Evolutionary conservation across 2,888 invertebrate species (phyloP).

Genomic region (Tipula lateralis): DNA sequence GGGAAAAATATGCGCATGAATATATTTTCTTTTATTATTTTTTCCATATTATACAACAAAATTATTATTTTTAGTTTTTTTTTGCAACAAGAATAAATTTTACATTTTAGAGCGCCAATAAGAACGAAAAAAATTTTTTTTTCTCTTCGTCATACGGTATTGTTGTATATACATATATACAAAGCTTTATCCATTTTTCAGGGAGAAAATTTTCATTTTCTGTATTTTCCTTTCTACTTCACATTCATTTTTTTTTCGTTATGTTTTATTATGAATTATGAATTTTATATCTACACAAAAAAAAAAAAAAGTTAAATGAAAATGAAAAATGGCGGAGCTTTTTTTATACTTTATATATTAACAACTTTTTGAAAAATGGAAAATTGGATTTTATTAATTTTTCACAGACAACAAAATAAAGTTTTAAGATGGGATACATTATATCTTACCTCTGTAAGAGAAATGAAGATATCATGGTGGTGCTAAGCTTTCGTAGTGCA

Average conservation of each 20-base stretch:
- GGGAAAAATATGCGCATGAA: conserved; percentile 29
- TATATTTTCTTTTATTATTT: conserved; percentile 25
- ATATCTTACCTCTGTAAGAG: neutral
- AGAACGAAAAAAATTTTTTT: neutral
- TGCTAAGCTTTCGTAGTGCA: neutral
- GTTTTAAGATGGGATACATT: neutral
- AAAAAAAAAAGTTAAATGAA: neutral
- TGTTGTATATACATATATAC: no score
- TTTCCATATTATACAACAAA: conserved; percentile 6
- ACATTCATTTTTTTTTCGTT: neutral
- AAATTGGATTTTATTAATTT: conserved; percentile 24
- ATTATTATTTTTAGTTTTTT: neutral
- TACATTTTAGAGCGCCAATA: conserved; percentile 27
- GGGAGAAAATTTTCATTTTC: neutral
- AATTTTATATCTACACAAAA: neutral
- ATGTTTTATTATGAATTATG: neutral
- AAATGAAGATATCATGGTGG: neutral
- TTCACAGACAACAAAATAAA: neutral
- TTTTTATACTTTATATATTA: neutral
- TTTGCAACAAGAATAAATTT: conserved; percentile 1
- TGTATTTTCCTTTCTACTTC: neutral
- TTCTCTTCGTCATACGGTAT: neutral
- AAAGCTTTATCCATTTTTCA: neutral
- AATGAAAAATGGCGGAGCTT: conserved; percentile 15
- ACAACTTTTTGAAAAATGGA: conserved; percentile 11